Conservation (phyloP, 2,888 invertebrate genomes). For the Apamea epomidion region DNA sequence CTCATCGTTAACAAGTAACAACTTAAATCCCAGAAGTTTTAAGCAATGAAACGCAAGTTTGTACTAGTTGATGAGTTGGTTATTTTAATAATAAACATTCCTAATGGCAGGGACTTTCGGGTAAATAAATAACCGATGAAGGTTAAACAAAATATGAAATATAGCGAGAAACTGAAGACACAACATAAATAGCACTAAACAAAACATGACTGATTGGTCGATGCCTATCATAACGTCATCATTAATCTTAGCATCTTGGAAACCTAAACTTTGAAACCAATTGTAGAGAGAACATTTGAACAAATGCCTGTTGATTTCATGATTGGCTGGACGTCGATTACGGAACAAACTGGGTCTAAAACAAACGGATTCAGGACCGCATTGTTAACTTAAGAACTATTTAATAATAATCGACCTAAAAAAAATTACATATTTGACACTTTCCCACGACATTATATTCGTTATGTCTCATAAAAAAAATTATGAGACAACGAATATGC, state of each 20-base stretch:
- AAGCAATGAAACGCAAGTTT: not conserved
- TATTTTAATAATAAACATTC: not conserved
- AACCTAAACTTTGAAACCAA: constrained; percentile 6
- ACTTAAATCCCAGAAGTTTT: constrained; percentile 1
- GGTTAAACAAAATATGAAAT: not conserved
- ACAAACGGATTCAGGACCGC: not conserved
- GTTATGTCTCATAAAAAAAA: not conserved
- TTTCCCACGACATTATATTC: not conserved
- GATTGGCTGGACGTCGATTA: not conserved
- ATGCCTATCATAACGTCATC: not conserved
- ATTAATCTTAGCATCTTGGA: not conserved
- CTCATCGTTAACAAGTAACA: not conserved
- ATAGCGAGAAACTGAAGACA: too few relatives aligned
- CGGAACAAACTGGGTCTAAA: not conserved
- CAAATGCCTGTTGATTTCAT: not conserved
- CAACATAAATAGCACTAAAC: not conserved
- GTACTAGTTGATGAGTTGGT: not conserved
- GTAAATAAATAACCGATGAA: not conserved
- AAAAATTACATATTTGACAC: not conserved
- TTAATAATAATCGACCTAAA: too few relatives aligned
- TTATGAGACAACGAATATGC: too few relatives aligned
- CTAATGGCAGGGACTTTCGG: too few relatives aligned
- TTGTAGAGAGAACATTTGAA: not conserved
- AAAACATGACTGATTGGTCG: not conserved
- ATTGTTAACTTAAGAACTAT: not conserved